Evolutionary conservation across 1,140 invertebrate species (phyloP).

Genomic region (Brachystomella parvula): DNA sequence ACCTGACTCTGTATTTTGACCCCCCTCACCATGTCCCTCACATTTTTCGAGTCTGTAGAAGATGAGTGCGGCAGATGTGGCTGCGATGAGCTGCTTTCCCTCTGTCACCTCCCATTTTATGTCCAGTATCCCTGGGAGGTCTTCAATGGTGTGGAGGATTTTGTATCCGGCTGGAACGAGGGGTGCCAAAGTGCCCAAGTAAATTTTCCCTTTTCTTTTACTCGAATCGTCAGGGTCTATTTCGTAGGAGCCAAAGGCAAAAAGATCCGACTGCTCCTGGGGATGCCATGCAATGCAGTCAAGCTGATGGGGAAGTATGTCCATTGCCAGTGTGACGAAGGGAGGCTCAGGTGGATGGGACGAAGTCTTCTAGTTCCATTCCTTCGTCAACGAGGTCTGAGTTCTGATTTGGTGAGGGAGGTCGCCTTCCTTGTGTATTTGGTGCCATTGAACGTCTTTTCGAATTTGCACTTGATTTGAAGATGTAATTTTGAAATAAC

Average conservation of each 20-base stretch:
- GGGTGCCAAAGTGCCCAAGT: slow-evolving; percentile 17
- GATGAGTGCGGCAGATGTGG: slow-evolving; percentile 18
- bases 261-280: slow-evolving; percentile 16
- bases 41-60: slow-evolving; percentile 3
- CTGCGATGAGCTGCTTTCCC: slow-evolving; percentile 24
- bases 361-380: neutral
- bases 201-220: slow-evolving; percentile 20
- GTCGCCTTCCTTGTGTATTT: neutral
- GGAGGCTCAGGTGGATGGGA: neutral
- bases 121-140: slow-evolving; percentile 28
- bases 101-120: slow-evolving; percentile 27
- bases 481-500: too few relatives aligned
- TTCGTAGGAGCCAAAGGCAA: slow-evolving; percentile 32
- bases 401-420: neutral
- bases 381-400: neutral
- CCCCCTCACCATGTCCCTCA: neutral
- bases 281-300: slow-evolving; percentile 31
- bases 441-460: too few relatives aligned
- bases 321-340: slow-evolving; percentile 14
- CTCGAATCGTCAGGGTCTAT: slow-evolving; percentile 16
- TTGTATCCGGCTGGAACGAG: neutral
- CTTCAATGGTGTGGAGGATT: slow-evolving; percentile 1
- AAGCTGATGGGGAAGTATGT: slow-evolving; percentile 28
- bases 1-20: neutral
- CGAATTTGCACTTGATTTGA: too few relatives aligned